These are phyloP conservation scores for Calyptommatus sinebrachiatus DNA, from an alignment of 2,113 vertebrate species.

Conservation along the genomic window DNA sequence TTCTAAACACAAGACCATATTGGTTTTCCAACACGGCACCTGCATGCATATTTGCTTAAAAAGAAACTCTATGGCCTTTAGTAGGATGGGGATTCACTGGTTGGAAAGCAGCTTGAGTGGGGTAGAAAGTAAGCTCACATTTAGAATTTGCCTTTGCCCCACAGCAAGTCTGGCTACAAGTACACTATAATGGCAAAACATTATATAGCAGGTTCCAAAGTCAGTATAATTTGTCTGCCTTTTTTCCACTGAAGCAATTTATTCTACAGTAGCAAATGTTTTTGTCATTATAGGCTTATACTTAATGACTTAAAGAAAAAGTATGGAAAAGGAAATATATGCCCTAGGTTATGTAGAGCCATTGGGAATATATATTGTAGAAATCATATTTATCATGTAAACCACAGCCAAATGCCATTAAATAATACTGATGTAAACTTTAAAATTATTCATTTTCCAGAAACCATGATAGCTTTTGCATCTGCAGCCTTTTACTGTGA, in stretches of 20 bases:
- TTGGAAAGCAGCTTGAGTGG: no score
- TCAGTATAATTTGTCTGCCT: neutral
- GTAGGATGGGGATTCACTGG: neutral
- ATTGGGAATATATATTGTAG: constrained; percentile 39
- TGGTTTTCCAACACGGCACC: no score
- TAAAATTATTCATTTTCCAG: constrained; percentile 57
- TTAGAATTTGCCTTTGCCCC: no score
- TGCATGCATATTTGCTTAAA: neutral
- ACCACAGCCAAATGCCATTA: constrained; percentile 35
- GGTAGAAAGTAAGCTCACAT: no score
- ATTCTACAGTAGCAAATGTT: constrained; percentile 44
- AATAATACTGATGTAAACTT: constrained; percentile 40
- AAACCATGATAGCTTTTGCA: constrained; percentile 57
- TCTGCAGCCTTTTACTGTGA: constrained; percentile 42
- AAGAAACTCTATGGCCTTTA: neutral
- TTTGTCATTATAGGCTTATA: constrained; percentile 53
- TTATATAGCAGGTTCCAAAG: neutral
- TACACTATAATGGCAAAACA: neutral
- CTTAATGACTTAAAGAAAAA: constrained; percentile 39
- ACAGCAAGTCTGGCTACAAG: constrained; percentile 6
- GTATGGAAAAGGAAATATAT: constrained; percentile 32
- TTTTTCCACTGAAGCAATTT: constrained; percentile 5
- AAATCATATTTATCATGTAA: constrained; percentile 46
- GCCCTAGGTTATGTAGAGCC: constrained; percentile 22
- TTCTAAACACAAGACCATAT: no score